Evolutionary conservation across 2,113 vertebrate species (phyloP), one percentile per base, ranked within the genome.

Genomic region (Macroglossus sobrinus): DNA sequence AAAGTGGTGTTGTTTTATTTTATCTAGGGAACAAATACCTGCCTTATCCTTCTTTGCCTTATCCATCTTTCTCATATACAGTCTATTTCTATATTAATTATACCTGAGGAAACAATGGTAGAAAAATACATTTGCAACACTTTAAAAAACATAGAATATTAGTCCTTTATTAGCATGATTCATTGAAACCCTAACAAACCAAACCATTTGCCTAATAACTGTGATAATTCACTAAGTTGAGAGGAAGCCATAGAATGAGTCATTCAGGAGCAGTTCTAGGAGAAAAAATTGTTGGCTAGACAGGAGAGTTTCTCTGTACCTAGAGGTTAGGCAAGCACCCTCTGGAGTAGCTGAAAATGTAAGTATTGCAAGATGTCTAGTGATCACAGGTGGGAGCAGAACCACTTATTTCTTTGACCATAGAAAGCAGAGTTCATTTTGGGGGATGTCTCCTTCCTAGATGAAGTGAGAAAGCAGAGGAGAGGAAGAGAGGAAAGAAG

Each of bases 21-120:
- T 93, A 75, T 53, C 13, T 74, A 79, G 8, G 21, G 61, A 84
- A 18, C 24, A 84, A n/a, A 63, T 24, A 69, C 5, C 28, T 79
- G 33, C 0, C 38, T n/a, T n/a, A 68, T 79, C 0, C 0, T 40
- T 45, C 8, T 12, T 1, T 45, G 15, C 4, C 3, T 1, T 57
- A 28, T 64, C 13, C 3, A 40, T 75, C 22, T 28, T 85, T 86
- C 43, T 79, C 8, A 45, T 21, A 35, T 76, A 47, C 22, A 66
- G 9, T 3, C 4, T 61, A n/a, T 26, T 30, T 5, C 26, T 35
- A 2, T 24, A 11, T 74, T 92, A 80, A 72, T 18, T 90, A 14
- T 71, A n/a, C 43, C 15, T 53, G 66, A 82, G 43, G 14, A 86
- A 43, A 66, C 1, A 47, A 33, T 15, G 19, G 4, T 90, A 76